Percentiles rank a stretch among this genome's conserved stretches.
Evolutionary conservation across 2,113 vertebrate species (phyloP).

Genomic region (Actinemys pallida): DNA sequence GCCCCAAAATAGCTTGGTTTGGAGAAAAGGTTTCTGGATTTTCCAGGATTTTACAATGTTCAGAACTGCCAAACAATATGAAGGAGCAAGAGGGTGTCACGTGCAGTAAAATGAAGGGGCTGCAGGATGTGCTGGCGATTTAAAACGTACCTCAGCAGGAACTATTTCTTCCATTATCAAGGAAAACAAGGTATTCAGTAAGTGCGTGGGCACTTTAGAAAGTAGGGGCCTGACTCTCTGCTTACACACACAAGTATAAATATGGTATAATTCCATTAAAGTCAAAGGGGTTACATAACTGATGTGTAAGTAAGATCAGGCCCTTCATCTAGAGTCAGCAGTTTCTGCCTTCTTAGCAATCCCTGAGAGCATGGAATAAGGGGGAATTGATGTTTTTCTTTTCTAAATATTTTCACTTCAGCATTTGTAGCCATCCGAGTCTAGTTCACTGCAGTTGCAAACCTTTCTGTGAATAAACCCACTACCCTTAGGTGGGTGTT

Average conservation of each 20-base stretch:
- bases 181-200: background rate
- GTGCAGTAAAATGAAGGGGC: background rate
- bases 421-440: background rate
- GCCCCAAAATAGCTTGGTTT: background rate
- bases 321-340: background rate
- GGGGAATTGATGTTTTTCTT: background rate
- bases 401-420: background rate
- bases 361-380: background rate
- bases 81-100: background rate
- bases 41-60: background rate
- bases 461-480: background rate
- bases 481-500: background rate
- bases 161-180: background rate
- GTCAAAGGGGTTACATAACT: background rate
- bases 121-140: background rate
- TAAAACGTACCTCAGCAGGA: background rate
- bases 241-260: background rate
- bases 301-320: background rate
- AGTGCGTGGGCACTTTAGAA: background rate
- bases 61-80: background rate
- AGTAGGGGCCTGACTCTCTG: accelerated
- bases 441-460: background rate
- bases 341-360: background rate
- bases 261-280: background rate
- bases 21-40: background rate